Evolutionary conservation across 2,113 vertebrate genomes (phyloP).

Genomic region (Psilopogon haemacephalus): DNA sequence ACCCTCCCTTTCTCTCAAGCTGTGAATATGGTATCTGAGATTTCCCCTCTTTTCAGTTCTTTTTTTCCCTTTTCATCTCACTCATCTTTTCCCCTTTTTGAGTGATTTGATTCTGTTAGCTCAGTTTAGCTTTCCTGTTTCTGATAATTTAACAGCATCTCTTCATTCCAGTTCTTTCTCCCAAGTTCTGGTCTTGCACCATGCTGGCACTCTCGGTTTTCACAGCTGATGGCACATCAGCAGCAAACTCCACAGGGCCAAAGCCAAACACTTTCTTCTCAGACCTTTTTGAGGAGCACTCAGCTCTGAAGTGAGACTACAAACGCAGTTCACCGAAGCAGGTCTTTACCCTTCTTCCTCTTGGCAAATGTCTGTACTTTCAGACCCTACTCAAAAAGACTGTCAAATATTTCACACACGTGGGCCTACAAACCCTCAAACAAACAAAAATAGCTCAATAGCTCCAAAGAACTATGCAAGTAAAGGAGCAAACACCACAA

Average conservation of each 20-base stretch:
- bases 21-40: background rate
- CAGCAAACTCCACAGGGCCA: background rate
- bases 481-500: background rate
- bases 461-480: background rate
- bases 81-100: background rate
- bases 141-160: background rate
- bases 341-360: background rate
- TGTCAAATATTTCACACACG: background rate
- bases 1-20: background rate
- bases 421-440: background rate
- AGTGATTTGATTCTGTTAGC: background rate
- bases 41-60: background rate
- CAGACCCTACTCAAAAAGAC: background rate
- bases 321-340: background rate
- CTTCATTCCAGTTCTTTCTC: background rate
- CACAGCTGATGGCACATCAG: background rate
- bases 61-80: background rate
- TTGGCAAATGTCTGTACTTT: background rate
- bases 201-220: background rate
- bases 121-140: background rate
- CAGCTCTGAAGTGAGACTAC: background rate
- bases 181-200: background rate
- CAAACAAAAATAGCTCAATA: background rate
- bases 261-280: background rate
- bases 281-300: background rate